Conservation (phyloP, 2,797 vertebrate genomes). For the Periophthalmus magnuspinnatus region DNA sequence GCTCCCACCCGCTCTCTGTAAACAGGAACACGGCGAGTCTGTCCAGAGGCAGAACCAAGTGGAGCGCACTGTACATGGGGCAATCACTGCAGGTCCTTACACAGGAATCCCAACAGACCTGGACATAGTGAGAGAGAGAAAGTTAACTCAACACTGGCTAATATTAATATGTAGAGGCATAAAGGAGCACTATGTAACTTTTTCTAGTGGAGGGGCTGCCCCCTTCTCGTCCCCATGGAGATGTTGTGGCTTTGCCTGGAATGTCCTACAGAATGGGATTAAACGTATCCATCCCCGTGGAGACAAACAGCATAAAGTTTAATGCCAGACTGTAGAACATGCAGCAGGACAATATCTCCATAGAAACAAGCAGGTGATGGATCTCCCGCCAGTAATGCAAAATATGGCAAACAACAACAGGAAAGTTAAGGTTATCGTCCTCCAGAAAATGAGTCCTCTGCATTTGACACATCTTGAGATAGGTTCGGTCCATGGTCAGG, state of each 20-base stretch:
- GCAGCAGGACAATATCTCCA: not conserved
- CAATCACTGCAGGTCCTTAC: slow-evolving; percentile 1
- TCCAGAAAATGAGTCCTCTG: too few species aligned
- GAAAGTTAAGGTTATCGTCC: too few species aligned
- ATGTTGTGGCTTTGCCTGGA: not conserved
- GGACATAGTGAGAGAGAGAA: not conserved
- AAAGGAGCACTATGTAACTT: not conserved
- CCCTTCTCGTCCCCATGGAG: not conserved
- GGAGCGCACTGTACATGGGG: slow-evolving; percentile 20
- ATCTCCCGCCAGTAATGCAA: not conserved
- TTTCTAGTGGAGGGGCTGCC: not conserved
- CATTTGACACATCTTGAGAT: not conserved
- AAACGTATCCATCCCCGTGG: not conserved
- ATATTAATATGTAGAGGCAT: not conserved
- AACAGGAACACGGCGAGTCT: slow-evolving; percentile 58
- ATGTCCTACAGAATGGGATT: not conserved
- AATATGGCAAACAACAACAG: too few species aligned
- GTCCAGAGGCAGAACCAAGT: slow-evolving; percentile 35
- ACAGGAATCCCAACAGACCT: not conserved
- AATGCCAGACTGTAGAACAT: not conserved
- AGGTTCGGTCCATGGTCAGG: not conserved
- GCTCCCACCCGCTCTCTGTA: slow-evolving; percentile 58
- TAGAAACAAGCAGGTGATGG: not conserved
- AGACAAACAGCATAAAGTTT: not conserved
- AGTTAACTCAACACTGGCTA: not conserved